Evolutionary conservation across 2,113 vertebrate species (phyloP).

Genomic region (Corythoichthys intestinalis): DNA sequence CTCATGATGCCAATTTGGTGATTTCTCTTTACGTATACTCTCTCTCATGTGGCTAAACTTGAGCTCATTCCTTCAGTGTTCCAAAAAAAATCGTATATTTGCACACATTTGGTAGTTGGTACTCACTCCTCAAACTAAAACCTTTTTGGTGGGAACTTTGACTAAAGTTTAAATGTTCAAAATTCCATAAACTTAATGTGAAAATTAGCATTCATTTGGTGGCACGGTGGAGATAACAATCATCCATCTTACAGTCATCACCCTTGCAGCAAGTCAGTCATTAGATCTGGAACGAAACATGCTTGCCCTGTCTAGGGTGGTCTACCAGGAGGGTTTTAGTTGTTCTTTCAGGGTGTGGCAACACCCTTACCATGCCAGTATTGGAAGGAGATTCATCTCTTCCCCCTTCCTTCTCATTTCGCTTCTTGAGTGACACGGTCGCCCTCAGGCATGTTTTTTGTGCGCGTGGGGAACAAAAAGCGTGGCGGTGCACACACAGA

Average conservation of each 20-base stretch:
- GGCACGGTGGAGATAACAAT: too few relatives aligned
- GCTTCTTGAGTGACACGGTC: neutral
- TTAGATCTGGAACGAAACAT: neutral
- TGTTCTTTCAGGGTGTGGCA: neutral
- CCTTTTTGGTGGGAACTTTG: too few relatives aligned
- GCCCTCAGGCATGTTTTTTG: neutral
- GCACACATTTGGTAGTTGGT: too few relatives aligned
- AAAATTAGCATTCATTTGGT: too few relatives aligned
- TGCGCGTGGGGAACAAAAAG: constrained; percentile 3
- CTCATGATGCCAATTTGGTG: too few relatives aligned
- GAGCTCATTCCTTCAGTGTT: too few relatives aligned
- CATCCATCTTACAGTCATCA: neutral
- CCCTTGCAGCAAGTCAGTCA: neutral
- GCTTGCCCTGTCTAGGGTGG: neutral
- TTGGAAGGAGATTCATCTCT: neutral
- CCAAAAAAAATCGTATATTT: too few relatives aligned
- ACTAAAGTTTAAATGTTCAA: too few relatives aligned
- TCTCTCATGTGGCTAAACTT: too few relatives aligned
- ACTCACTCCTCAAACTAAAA: too few relatives aligned
- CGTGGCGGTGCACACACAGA: neutral
- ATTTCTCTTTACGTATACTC: too few relatives aligned
- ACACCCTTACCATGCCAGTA: neutral
- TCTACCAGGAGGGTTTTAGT: neutral
- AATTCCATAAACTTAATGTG: too few relatives aligned
- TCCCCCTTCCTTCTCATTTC: neutral